These are phyloP conservation scores for Aphyosemion australe DNA, from an alignment of 2,113 vertebrate genomes.

Conservation along the genomic window DNA sequence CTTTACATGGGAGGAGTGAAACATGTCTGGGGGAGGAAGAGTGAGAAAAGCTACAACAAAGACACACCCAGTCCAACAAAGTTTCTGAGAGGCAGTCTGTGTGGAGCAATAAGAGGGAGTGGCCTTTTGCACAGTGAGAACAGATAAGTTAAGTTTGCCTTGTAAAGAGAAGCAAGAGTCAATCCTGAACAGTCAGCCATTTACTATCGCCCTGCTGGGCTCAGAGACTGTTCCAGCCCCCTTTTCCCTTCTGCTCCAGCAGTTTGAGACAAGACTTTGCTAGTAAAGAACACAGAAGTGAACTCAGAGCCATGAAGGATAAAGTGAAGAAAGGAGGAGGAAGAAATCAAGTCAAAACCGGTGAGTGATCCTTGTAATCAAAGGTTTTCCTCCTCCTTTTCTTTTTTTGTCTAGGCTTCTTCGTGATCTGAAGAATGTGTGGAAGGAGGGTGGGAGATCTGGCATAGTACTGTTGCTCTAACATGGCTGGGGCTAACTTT, in stretches of 20 bases:
- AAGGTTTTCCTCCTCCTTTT: conserved; percentile 7
- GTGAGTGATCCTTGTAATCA: conserved; percentile 59
- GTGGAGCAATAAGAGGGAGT: conserved; percentile 77
- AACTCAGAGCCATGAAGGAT: conserved; percentile 75
- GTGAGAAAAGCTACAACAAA: conserved; percentile 38
- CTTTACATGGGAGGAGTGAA: conserved; percentile 33
- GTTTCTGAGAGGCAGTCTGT: conserved; percentile 56
- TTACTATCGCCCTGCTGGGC: conserved; percentile 36
- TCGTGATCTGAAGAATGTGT: conserved; percentile 41
- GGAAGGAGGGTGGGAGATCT: conserved; percentile 60
- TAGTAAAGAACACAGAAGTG: conserved; percentile 23
- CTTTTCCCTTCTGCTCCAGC: not conserved
- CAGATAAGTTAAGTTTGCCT: conserved; percentile 67
- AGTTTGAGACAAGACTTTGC: conserved; percentile 28
- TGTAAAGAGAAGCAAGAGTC: conserved; percentile 47
- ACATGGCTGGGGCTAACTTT: conserved; percentile 35
- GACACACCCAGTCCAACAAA: conserved; percentile 74
- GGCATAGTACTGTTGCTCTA: conserved; percentile 49
- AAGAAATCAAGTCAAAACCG: conserved; percentile 64
- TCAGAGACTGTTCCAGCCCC: conserved; percentile 6
- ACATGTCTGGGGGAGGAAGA: conserved; percentile 43
- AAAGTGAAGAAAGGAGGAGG: conserved; percentile 75
- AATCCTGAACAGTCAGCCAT: conserved; percentile 29
- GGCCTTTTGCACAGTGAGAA: conserved; percentile 50
- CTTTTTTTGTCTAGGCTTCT: conserved; percentile 26